Percentiles rank a stretch among this genome's conserved stretches.
Evolutionary conservation across 1,140 invertebrate genomes (phyloP).

Genomic region (Zaprionus capensis): DNA sequence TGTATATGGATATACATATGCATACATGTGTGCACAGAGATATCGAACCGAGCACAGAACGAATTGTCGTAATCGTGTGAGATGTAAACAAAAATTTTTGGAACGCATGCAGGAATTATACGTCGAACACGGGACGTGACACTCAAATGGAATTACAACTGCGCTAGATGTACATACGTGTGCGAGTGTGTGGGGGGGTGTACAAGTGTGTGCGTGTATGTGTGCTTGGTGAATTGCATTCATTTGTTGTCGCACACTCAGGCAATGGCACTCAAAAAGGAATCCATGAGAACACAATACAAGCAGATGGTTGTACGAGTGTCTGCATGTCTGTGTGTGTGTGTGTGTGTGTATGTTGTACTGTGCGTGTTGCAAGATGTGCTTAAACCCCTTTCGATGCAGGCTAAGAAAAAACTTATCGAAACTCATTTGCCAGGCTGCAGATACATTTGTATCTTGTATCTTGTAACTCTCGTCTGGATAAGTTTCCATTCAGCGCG

Average conservation of each 20-base stretch:
- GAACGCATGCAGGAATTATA: constrained; percentile 56
- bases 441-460: constrained; percentile 21
- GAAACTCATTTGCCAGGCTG: constrained; percentile 40
- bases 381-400: constrained; percentile 43
- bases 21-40: not conserved
- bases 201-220: not conserved
- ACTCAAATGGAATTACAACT: constrained; percentile 38
- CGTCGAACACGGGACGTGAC: constrained; percentile 42
- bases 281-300: constrained; percentile 7
- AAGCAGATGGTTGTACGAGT: constrained; percentile 13
- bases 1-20: not conserved
- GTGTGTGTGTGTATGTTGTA: constrained; percentile 28
- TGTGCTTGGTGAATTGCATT: constrained; percentile 13
- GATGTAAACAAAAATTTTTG: constrained; percentile 44
- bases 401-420: constrained; percentile 31
- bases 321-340: constrained; percentile 12
- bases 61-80: constrained; percentile 34
- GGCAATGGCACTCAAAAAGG: constrained; percentile 1
- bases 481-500: constrained; percentile 4
- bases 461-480: constrained; percentile 4
- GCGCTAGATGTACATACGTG: constrained; percentile 14
- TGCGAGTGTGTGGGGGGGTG: not conserved
- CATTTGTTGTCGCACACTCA: constrained; percentile 2
- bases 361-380: constrained; percentile 48
- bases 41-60: constrained; percentile 11